Conservation (phyloP, 2,888 invertebrate genomes). For the Polyommatus icarus region DNA sequence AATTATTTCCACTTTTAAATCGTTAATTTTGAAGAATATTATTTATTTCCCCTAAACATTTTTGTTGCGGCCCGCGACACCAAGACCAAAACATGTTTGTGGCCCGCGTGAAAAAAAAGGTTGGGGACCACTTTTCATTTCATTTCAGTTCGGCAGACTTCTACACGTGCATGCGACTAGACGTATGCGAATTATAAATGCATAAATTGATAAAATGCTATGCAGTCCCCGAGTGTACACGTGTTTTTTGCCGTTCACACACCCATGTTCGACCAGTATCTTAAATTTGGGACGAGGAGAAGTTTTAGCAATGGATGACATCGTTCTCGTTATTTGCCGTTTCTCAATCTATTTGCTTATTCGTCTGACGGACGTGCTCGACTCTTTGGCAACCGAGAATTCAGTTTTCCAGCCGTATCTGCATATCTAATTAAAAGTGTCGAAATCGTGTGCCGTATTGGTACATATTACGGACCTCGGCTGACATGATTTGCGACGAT, state of each 20-base stretch:
- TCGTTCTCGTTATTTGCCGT: constrained; percentile 43
- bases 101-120: too few relatives aligned
- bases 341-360: constrained; percentile 53
- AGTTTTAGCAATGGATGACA: constrained; percentile 52
- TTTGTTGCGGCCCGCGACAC: too few relatives aligned
- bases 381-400: constrained; percentile 41
- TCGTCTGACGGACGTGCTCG: constrained; percentile 48
- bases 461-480: constrained; percentile 12
- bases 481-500: constrained; percentile 19
- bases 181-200: too few relatives aligned
- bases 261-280: background rate
- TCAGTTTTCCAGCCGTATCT: constrained; percentile 40
- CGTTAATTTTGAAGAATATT: too few relatives aligned
- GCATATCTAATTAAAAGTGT: constrained; percentile 38
- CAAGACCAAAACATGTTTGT: too few relatives aligned
- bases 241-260: background rate
- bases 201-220: too few relatives aligned
- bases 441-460: constrained; percentile 35
- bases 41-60: too few relatives aligned
- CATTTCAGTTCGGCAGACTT: too few relatives aligned
- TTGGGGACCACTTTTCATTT: too few relatives aligned
- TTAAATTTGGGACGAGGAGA: constrained; percentile 10
- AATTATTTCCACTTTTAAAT: too few relatives aligned
- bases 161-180: too few relatives aligned
- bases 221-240: too few relatives aligned